phyloP scores from a whole-genome alignment of 2,113 vertebrate species.

The Syrmaticus mikado region DNA sequence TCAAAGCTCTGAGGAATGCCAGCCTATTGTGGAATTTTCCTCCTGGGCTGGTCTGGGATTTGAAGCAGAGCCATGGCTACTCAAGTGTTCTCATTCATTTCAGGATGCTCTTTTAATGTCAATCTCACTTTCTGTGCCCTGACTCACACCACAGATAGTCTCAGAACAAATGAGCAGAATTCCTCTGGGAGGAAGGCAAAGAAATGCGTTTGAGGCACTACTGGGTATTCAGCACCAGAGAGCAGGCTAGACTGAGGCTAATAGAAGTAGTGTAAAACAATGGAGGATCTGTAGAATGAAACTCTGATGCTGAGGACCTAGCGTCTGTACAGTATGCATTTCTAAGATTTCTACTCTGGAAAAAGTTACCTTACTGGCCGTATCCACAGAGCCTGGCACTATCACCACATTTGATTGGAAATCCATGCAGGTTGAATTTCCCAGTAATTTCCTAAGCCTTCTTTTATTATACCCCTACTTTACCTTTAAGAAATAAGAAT shows the following conservation, averaged over 20 bases:
- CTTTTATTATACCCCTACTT: not conserved
- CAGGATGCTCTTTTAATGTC: not conserved
- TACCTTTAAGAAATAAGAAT: not conserved
- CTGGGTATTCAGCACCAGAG: not conserved
- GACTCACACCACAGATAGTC: not conserved
- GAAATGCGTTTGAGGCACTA: not conserved
- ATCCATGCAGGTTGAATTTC: not conserved
- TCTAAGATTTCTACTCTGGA: not conserved
- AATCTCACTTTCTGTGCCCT: not conserved
- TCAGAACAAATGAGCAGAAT: fast-evolving
- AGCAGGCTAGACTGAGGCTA: not conserved
- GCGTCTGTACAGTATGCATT: fast-evolving
- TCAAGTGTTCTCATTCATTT: not conserved
- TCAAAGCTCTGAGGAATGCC: not conserved
- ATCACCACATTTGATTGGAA: not conserved
- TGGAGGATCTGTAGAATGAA: not conserved
- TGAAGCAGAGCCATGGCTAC: not conserved
- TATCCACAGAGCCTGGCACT: not conserved
- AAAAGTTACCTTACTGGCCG: not conserved
- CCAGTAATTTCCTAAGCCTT: not conserved
- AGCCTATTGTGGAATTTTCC: not conserved
- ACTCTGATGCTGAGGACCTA: not conserved
- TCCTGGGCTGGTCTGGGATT: not conserved
- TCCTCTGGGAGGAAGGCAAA: not conserved
- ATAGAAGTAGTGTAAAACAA: not conserved